Base-by-base conservation (phyloP, 1,140 invertebrate species). In the Daktulosphaira vitifoliae region DNA sequence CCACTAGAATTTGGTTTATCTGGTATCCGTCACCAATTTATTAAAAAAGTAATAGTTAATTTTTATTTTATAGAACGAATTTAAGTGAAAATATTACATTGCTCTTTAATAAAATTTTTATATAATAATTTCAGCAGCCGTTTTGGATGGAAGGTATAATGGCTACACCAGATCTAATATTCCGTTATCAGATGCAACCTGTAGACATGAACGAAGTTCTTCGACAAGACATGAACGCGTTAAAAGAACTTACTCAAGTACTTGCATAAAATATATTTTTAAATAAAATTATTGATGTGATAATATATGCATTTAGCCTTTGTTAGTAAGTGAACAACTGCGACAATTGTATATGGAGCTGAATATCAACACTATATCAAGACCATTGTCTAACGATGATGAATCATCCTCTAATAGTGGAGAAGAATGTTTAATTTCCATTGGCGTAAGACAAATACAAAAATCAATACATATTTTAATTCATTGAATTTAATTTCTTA, bases 311-410 rank as follows among this genome's bases (percentile, higher is more conserved):
- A 76, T 77, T 42, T 78, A 88, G 79, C 84, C 87, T 0, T 68
- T 76, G 1, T 68, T 86, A 53, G 85, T 90, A 0, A 87, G 86
- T 68, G 83, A 88, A 64, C 87, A 89, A 72, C 71, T 90, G 8
- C 77, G 76, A 56, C 84, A 87, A 69, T 74, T 89, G 0, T 88
- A 87, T 67, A 68, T 81, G 23, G 86, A 90, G 69, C 75, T 88
- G 23, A 80, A 85, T 68, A 82, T 82, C 2, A 71, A 79, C 44
- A 39, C 18, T 26, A 16, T 23, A n/a, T 48, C 56, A 15, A 62
- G 46, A n/a, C 42, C 75, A 78, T 0, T 75, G 78, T 1, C 78
- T 79, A 68, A 74, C 84, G 18, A 78, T 78, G 11, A 74, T 86
- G 7, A 84, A 85, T 53, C 83, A 86, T 83, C 81, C 25, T 70